phyloP scores from a whole-genome alignment of 2,113 vertebrate genomes.

The Tonatia bakeri region DNA sequence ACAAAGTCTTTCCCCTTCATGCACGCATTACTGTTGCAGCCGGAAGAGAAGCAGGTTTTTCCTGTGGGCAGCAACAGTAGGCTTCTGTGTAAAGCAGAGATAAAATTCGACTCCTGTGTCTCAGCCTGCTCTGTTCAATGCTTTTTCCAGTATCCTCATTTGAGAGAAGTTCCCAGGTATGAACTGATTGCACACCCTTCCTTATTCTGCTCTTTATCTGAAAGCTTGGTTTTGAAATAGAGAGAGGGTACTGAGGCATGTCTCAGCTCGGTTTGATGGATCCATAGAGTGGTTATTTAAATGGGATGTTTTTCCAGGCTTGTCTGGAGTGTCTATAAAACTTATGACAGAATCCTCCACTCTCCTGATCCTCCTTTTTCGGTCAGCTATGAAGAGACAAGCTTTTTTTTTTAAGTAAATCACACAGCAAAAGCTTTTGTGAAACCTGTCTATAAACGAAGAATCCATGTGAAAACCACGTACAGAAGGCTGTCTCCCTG shows the following conservation, averaged over 20 bases:
- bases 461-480: constrained; percentile 65
- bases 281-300: constrained; percentile 70
- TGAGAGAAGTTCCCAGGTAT: constrained; percentile 52
- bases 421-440: constrained; percentile 65
- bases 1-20: constrained; percentile 49
- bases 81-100: constrained; percentile 67
- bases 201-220: accelerated
- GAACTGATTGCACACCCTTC: neutral
- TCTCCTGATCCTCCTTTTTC: neutral
- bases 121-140: neutral
- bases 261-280: constrained; percentile 69
- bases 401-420: constrained; percentile 31
- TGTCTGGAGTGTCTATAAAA: constrained; percentile 54
- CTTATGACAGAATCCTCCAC: constrained; percentile 52
- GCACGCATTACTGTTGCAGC: constrained; percentile 39
- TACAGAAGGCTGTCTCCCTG: constrained; percentile 67
- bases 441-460: constrained; percentile 74
- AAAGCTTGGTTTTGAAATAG: constrained; percentile 14
- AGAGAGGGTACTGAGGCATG: constrained; percentile 44
- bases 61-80: constrained; percentile 68
- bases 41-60: constrained; percentile 66
- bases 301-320: constrained; percentile 64
- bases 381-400: constrained; percentile 58
- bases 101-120: constrained; percentile 50
- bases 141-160: constrained; percentile 28